These are phyloP conservation scores for Microplitis deprimator DNA, from an alignment of 2,888 invertebrate species.

Conservation along the genomic window DNA sequence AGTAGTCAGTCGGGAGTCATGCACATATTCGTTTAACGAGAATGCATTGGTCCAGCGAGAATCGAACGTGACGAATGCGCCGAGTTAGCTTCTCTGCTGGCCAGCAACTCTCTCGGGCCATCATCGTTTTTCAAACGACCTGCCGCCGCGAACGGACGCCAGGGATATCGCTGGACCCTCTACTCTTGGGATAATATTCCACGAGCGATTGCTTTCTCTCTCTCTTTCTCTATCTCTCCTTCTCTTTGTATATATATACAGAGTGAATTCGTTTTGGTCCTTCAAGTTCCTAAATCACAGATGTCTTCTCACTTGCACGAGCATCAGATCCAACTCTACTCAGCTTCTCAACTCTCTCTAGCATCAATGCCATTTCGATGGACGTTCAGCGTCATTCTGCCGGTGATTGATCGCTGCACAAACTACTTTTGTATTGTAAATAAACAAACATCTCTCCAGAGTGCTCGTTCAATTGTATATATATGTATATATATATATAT, in stretches of 20 bases:
- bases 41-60: conserved; percentile 41
- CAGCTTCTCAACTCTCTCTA: not conserved
- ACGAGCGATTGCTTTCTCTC: conserved; percentile 34
- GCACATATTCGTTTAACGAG: conserved; percentile 39
- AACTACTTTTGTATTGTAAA: conserved; percentile 21
- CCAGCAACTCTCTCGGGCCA: conserved; percentile 16
- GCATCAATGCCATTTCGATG: conserved; percentile 15
- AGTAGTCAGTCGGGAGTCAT: conserved; percentile 21
- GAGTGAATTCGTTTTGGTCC: conserved; percentile 46
- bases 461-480: conserved; percentile 2
- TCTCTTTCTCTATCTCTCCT: too few species aligned
- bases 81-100: conserved; percentile 13
- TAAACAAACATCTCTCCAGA: conserved; percentile 16
- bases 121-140: conserved; percentile 43
- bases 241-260: not conserved
- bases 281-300: conserved; percentile 50
- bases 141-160: conserved; percentile 33
- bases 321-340: not conserved
- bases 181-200: conserved; percentile 48
- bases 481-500: not conserved
- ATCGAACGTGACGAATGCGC: conserved; percentile 40
- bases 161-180: conserved; percentile 41
- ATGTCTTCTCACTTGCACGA: conserved; percentile 44
- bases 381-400: conserved; percentile 13
- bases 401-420: conserved; percentile 17